Base-by-base conservation (phyloP, 2,797 vertebrate genomes). In the Sebastiscus tertius region DNA sequence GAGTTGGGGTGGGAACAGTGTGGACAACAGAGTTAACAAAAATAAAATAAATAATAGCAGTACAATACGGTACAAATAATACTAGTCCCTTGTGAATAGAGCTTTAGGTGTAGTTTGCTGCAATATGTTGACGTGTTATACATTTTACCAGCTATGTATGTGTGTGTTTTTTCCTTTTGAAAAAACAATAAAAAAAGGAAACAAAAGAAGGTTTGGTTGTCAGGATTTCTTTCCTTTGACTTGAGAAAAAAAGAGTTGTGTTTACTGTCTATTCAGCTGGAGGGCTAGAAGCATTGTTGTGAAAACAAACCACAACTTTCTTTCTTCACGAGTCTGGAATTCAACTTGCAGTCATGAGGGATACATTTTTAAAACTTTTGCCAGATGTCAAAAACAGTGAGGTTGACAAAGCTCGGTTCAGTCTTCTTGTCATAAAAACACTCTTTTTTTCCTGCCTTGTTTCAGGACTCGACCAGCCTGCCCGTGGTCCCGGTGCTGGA, bases 401-500 rank as follows among this genome's bases (percentile, higher is more conserved):
- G 7, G 2, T 22, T n/a, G 22, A 34, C 31, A 11, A 33, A 67
- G 11, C 9, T 4, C 14, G 39, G 16, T n/a, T 33, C 36, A 39
- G 36, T 14, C 36, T 3, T 62, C 8, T 59, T 65, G 6, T 72
- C 39, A 60, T 61, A 16, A 54, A 55, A n/a, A n/a, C 8, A 8
- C 6, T 39, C 13, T 39, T 39, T 39, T 8, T 14, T 1, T 59
- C 9, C 46, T 63, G 49, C 12, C 33, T 13, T 59, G 67, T 83
- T 68, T 22, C 65, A 96, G 96, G 91, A 96, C 61, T 85, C 83
- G 0, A 85, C 89, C 79, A 83, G 36, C 13, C 79, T 95, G 39
- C 90, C 95, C 0, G 63, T 64, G 0, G 70, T 96, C 58, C 72
- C 85, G 24, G 36, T 27, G 24, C 64, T 96, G 68, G 79, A 92